phyloP scores from a whole-genome alignment of 2,888 invertebrate species.

The Cepaea hortensis region DNA sequence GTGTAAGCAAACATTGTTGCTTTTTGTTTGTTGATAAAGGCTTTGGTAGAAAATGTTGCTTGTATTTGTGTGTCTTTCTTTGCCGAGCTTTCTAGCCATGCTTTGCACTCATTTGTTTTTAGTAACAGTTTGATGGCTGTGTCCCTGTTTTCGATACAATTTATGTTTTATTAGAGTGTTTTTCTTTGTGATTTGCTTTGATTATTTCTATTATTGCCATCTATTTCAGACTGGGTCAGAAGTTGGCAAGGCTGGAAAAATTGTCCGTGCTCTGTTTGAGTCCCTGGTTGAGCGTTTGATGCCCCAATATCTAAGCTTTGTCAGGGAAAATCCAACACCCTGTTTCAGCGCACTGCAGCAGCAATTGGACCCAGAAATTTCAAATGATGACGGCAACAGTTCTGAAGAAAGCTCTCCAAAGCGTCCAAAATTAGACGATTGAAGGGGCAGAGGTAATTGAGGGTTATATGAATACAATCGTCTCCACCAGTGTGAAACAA shows the following conservation, averaged over 20 bases:
- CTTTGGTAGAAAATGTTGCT: too few relatives aligned
- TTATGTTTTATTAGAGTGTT: not conserved
- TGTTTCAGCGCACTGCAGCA: slow-evolving; percentile 47
- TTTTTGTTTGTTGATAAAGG: too few relatives aligned
- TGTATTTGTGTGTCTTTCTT: too few relatives aligned
- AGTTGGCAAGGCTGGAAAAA: slow-evolving; percentile 69
- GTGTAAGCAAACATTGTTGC: too few relatives aligned
- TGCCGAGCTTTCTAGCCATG: too few relatives aligned
- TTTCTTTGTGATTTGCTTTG: not conserved
- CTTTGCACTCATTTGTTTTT: too few relatives aligned
- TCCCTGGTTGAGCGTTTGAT: slow-evolving; percentile 65
- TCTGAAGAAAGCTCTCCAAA: slow-evolving; percentile 26
- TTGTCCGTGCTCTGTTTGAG: slow-evolving; percentile 67
- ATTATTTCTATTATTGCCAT: not conserved
- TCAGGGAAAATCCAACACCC: slow-evolving; percentile 49
- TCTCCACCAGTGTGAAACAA: not conserved
- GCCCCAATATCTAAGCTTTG: slow-evolving; percentile 62
- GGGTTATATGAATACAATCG: not conserved
- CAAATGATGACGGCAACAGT: not conserved
- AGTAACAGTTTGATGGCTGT: too few relatives aligned
- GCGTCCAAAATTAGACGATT: slow-evolving; percentile 16
- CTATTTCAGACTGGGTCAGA: slow-evolving; percentile 65
- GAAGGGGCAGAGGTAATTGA: not conserved
- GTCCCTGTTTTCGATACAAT: not conserved
- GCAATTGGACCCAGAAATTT: slow-evolving; percentile 5